Evolutionary conservation across 1,140 invertebrate genomes (phyloP), one percentile per base, ranked within the genome.

Genomic region (Heliconius congener): DNA sequence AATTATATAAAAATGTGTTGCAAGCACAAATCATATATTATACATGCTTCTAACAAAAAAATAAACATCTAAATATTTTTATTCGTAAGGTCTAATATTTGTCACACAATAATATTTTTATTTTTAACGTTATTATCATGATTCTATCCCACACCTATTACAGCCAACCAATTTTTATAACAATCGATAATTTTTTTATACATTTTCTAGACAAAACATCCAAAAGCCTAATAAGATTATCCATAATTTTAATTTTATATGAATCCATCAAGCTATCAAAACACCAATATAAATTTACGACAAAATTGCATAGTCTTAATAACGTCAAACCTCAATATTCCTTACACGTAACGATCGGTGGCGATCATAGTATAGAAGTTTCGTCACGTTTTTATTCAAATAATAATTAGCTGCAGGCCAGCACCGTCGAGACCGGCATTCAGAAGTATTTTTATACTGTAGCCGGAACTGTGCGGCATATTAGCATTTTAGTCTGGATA

Each of bases 341-440:
- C 79, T 13, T 39, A 19, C 74, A 82, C 86, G 84, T 86, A 79
- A 73, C 77, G 74, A 46, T 77, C 75, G 72, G 46, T 77, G 81
- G 81, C 83, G 83, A 80, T 80, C 72, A 74, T 55, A 46, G 73
- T 74, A 75, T 50, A 76, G 72, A 2, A 87, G 83, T 81, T 87
- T 60, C 50, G 74, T 84, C 90, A 88, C 88, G 87, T 91, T 76
- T 82, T 79, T 82, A 87, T 88, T 89, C 88, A 90, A 90, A 90
- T 91, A 91, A 89, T 88, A 91, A 91, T 92, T 92, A 92, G 85
- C 81, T 80, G 82, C 82, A 80, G 86, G 81, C 82, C 79, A 81
- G 71, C 71, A 52, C 80, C 75, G 27, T 46, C 80, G 83, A 82
- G 82, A 79, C 73, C 76, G 46, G 82, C 75, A 85, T 83, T 73